Conservation (phyloP, 1,140 invertebrate species). For the Pseudoatta argentina region DNA sequence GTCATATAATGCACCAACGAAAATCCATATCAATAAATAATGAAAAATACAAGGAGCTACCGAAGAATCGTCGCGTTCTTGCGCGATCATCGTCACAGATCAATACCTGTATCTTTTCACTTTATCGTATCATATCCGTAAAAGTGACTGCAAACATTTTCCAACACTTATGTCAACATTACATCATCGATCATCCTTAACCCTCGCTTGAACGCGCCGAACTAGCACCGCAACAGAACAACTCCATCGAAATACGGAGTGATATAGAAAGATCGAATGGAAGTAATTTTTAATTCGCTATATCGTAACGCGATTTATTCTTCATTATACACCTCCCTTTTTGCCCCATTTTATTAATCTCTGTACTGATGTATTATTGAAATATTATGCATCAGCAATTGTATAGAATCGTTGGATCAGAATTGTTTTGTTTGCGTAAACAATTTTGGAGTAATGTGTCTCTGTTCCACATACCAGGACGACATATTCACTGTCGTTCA, state of each 20-base stretch:
- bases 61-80: neutral
- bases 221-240: neutral
- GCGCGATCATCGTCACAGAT: slow-evolving; percentile 6
- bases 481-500: neutral
- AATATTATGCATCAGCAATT: neutral
- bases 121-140: slow-evolving; percentile 44
- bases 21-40: neutral
- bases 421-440: neutral
- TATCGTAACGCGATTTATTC: neutral
- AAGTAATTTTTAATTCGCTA: neutral
- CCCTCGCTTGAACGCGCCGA: neutral
- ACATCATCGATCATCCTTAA: slow-evolving; percentile 48
- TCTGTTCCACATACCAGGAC: neutral
- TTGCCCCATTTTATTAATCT: neutral
- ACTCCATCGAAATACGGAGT: slow-evolving; percentile 8
- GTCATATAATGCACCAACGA: neutral
- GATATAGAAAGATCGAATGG: neutral
- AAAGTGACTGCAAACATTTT: slow-evolving; percentile 55
- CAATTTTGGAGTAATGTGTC: neutral
- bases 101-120: slow-evolving; percentile 49
- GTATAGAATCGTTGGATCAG: neutral
- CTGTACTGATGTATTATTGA: neutral
- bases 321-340: neutral
- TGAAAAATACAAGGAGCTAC: neutral
- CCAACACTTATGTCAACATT: slow-evolving; percentile 50